phyloP scores from a whole-genome alignment of 1,140 invertebrate genomes.

The Drosophila sp. region DNA sequence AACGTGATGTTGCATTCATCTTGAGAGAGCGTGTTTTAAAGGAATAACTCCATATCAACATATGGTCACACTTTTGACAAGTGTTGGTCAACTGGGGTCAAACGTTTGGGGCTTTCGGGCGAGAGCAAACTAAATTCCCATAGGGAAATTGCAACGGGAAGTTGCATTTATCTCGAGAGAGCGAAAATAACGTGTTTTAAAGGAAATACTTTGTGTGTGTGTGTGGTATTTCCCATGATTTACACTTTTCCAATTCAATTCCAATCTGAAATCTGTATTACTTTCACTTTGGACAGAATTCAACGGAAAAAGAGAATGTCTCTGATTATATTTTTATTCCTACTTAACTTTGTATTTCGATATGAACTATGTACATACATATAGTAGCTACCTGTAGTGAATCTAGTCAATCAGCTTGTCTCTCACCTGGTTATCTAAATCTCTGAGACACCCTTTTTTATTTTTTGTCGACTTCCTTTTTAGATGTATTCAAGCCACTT shows the following conservation, averaged over 20 bases:
- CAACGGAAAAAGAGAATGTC: no score
- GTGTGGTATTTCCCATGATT: no score
- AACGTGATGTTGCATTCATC: neutral
- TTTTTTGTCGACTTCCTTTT: neutral
- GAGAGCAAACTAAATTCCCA: neutral
- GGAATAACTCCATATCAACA: neutral
- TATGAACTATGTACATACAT: no score
- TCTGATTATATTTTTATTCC: no score
- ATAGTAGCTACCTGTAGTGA: neutral
- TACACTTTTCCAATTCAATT: no score
- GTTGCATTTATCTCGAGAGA: neutral
- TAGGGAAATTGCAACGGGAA: neutral
- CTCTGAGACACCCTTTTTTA: neutral
- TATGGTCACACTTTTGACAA: neutral
- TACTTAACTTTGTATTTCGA: no score
- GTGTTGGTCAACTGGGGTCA: neutral
- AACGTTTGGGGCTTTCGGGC: no score
- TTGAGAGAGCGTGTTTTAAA: neutral
- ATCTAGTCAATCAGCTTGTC: slow-evolving; percentile 6
- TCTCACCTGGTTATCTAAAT: slow-evolving; percentile 9
- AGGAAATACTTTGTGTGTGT: neutral
- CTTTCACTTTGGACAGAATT: no score
- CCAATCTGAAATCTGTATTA: no score
- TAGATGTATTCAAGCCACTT: slow-evolving; percentile 19
- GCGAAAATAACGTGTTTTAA: neutral